Evolutionary conservation across 2,888 invertebrate genomes (phyloP).

Genomic region (Cataglyphis cursor): DNA sequence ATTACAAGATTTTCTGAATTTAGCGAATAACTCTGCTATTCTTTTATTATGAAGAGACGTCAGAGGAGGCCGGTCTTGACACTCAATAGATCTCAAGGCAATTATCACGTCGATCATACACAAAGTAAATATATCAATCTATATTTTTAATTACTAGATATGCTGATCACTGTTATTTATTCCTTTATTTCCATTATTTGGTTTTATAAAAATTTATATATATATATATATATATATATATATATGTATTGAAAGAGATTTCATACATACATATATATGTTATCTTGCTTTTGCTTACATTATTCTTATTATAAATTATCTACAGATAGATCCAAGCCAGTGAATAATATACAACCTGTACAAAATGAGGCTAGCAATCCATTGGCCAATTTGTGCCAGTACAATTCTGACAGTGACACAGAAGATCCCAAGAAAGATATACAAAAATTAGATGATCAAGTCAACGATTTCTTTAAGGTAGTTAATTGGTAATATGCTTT

Average conservation of each 20-base stretch:
- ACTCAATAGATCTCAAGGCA: conserved; percentile 80
- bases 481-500: not conserved
- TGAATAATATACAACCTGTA: conserved; percentile 73
- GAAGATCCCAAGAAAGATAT: conserved; percentile 78
- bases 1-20: conserved; percentile 29
- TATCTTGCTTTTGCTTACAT: not conserved
- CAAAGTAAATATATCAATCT: conserved; percentile 75
- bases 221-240: not conserved
- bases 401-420: conserved; percentile 84
- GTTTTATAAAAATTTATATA: not conserved
- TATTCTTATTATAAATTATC: not conserved
- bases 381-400: conserved; percentile 82
- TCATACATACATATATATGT: not conserved
- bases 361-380: conserved; percentile 82
- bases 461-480: conserved; percentile 84
- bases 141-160: not conserved
- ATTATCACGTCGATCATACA: conserved; percentile 78
- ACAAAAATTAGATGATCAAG: conserved; percentile 82
- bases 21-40: conserved; percentile 25
- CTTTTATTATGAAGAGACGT: conserved; percentile 81
- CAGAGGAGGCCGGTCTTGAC: conserved; percentile 83
- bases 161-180: too few species aligned
- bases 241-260: not conserved
- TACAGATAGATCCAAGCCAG: conserved; percentile 77
- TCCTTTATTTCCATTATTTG: not conserved